Evolutionary conservation across 1,140 invertebrate genomes (phyloP).

Genomic region (Carposina sasakii): DNA sequence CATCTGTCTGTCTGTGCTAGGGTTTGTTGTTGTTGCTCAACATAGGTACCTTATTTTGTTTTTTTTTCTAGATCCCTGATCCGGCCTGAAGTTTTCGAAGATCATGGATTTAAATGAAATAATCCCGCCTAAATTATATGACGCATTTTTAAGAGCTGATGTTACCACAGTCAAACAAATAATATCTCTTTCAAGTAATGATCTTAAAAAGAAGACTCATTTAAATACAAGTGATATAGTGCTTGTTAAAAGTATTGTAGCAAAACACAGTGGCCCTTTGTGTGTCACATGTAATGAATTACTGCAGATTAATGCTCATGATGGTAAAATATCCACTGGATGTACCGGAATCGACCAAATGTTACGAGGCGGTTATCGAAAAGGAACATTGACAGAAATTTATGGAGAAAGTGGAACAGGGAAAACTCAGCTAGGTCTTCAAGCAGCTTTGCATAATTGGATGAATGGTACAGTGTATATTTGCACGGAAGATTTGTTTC

Average conservation of each 20-base stretch:
- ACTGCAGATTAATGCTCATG: neutral
- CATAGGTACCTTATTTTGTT: no score
- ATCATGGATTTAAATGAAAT: conserved; percentile 32
- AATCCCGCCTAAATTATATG: conserved; percentile 42
- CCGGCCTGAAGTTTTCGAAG: no score
- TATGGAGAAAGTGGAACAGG: conserved; percentile 86
- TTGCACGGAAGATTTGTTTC: conserved; percentile 61
- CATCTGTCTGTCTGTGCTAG: no score
- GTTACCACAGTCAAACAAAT: conserved; percentile 48
- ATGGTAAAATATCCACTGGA: conserved; percentile 71
- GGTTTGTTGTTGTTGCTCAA: no score
- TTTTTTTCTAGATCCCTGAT: no score
- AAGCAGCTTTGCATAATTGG: conserved; percentile 72
- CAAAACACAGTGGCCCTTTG: conserved; percentile 26
- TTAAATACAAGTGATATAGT: conserved; percentile 40
- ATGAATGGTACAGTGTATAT: conserved; percentile 43
- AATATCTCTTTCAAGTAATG: conserved; percentile 41
- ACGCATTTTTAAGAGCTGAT: conserved; percentile 42
- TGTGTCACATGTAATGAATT: conserved; percentile 25
- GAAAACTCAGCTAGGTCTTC: conserved; percentile 89
- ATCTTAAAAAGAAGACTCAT: conserved; percentile 53
- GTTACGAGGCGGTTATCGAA: conserved; percentile 81
- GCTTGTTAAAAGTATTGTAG: conserved; percentile 44
- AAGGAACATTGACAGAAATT: conserved; percentile 86
- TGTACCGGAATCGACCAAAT: conserved; percentile 75